Evolutionary conservation across 1,140 invertebrate genomes (phyloP), one percentile per base, ranked within the genome.

Genomic region (Drosophila dunni): DNA sequence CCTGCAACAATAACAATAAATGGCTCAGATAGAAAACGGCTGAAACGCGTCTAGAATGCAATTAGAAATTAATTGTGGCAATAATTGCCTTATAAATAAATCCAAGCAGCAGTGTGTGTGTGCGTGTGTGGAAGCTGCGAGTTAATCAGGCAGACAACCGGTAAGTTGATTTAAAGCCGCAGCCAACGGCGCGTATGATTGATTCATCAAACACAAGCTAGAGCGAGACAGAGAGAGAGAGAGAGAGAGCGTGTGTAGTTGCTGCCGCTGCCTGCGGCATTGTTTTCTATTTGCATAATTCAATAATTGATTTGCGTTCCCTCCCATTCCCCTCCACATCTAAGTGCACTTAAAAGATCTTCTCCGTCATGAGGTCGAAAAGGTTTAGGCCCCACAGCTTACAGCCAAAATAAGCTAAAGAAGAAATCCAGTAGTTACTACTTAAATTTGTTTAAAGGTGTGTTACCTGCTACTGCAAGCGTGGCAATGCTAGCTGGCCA

Each of bases 41-140:
- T 42, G 48, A 63, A 51, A 60, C 40, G 51, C 40, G 24, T 10
- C 44, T 61, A 24, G 62, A 80, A 83, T 78, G 73, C 83, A 83
- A 88, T 89, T 77, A 83, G 68, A 83, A 89, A 89, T 89, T 84
- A 89, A 89, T 89, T 89, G 78, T 81, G 78, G 57, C 80, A 81
- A 89, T 89, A 89, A 89, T 89, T 89, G 84, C 71, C 71, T 89
- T 89, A 83, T 88, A 89, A 89, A 89, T 89, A 89, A 84, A 78
- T 75, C 61, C 44, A 69, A 73, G n/a, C 62, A 38, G 40, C 54
- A 20, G 48, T 65, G 53, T 33, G 40, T 48, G 17, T 44, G 48
- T 74, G 44, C 48, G 74, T 76, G 60, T 45, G 66, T 54, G 61
- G 45, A 78, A 74, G 48, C 44, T n/a, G 51, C 73, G 77, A 84